Evolutionary conservation across 2,113 vertebrate genomes (phyloP).

Genomic region (Cyanoderma ruficeps): DNA sequence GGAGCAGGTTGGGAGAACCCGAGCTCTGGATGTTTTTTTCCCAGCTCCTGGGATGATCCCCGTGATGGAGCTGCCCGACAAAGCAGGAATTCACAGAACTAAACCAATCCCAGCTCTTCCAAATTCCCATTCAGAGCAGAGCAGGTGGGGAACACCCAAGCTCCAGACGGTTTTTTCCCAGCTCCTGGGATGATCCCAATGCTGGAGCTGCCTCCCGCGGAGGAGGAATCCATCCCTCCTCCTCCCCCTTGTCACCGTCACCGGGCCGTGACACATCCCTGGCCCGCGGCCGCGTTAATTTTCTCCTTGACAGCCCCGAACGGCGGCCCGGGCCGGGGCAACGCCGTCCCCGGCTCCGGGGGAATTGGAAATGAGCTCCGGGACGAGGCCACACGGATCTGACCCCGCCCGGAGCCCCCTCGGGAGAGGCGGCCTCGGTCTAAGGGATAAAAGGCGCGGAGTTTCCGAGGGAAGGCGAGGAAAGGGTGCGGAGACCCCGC

Average conservation of each 20-base stretch:
- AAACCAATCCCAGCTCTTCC: too few species aligned
- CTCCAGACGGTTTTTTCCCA: background rate
- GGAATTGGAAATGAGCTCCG: background rate
- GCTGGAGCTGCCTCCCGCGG: background rate
- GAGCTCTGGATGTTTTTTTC: too few species aligned
- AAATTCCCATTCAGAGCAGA: background rate
- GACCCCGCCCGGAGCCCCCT: background rate
- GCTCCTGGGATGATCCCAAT: background rate
- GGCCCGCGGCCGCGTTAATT: slow-evolving; percentile 58
- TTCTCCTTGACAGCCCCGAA: slow-evolving; percentile 56
- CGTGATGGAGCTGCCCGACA: background rate
- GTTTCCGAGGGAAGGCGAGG: background rate
- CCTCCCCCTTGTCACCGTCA: background rate
- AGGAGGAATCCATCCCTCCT: background rate
- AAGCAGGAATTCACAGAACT: background rate
- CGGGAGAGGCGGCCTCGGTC: too few species aligned
- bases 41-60: background rate
- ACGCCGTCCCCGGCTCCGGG: background rate
- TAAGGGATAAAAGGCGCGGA: background rate
- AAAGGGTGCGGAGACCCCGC: too few species aligned
- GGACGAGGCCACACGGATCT: background rate
- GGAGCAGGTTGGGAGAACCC: too few species aligned
- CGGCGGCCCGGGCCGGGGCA: background rate
- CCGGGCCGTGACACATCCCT: slow-evolving; percentile 17
- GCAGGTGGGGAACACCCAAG: too few species aligned